phyloP scores from a whole-genome alignment of 64 coral and sea anemone genomes.

The Montipora cactus region DNA sequence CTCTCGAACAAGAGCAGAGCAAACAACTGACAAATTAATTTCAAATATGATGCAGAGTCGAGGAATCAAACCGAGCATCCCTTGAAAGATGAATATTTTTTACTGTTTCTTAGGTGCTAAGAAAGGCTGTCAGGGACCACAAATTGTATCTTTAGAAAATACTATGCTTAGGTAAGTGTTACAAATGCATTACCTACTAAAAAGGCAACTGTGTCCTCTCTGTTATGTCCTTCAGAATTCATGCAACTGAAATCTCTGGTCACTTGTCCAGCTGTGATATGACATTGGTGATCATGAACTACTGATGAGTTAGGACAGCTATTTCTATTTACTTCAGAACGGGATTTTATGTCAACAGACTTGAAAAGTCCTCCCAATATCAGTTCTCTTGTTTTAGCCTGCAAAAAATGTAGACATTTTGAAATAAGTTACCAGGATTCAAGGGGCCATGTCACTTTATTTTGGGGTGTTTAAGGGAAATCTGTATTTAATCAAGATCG shows the following conservation, averaged over 20 bases:
- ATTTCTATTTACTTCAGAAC: neutral
- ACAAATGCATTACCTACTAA: constrained; percentile 7
- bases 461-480: too few species aligned
- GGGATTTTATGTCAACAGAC: neutral
- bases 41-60: too few species aligned
- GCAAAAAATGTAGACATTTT: neutral
- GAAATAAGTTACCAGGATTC: too few species aligned
- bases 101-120: too few species aligned
- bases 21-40: too few species aligned
- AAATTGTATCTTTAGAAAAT: too few species aligned
- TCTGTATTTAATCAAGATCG: too few species aligned
- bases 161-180: neutral
- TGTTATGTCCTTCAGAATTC: neutral
- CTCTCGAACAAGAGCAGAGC: too few species aligned
- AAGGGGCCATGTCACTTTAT: too few species aligned
- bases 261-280: constrained; percentile 16
- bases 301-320: neutral
- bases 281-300: neutral
- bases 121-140: too few species aligned
- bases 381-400: constrained; percentile 6
- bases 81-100: too few species aligned
- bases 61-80: too few species aligned
- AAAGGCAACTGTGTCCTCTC: constrained; percentile 4
- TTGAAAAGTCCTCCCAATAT: constrained; percentile 17
- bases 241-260: constrained; percentile 23